Base-by-base conservation (phyloP, 1,140 invertebrate species). In the Philotrypesis tridentata region DNA sequence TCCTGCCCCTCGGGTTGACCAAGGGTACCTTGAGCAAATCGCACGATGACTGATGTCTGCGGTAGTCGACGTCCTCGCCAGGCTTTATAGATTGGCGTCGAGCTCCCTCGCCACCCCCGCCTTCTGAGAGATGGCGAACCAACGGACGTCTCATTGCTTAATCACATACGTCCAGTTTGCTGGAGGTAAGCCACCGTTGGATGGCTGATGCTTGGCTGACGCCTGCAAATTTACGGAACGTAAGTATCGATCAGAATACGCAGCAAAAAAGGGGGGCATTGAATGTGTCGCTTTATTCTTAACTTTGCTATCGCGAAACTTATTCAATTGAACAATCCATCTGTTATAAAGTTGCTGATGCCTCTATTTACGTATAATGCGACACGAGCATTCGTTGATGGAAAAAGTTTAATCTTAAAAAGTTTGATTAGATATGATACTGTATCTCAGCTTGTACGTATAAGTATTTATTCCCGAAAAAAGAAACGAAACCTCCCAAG, bases 81-180 rank as follows among this genome's bases (percentile, higher is more conserved):
- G 85, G 85, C 75, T 87, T 88, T 65, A 84, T 77, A n/a, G 86
- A 87, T 33, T 87, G 86, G n/a, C 88, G 86, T 72, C 87, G 83
- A 25, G 83, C 82, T 71, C 80, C 85, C 72, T 86, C 85, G 81
- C 89, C 86, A 17, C 89, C 88, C n/a, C 89, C 90, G 74, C 90
- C 90, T 83, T 91, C 90, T 25, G 90, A 91, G 31, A 90, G 86
- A 86, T 91, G 89, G 25, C 90, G 89, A 80, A 90, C 89, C 61
- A 90, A 80, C 37, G 90, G 90, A 71, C 90, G 89, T 81, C 90
- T 86, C 90, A 91, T 90, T 31, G 86, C 78, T 80, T 85, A 85
- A 29, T 55, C 48, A 17, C 48, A 55, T 55, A 55, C 48, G 48
- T 55, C 48, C 21, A 55, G 17, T 55, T 55, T 55, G 21, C 48